Evolutionary conservation across 2,888 invertebrate genomes (phyloP), one percentile per base, ranked within the genome.

Genomic region (Zelleria hepariella): DNA sequence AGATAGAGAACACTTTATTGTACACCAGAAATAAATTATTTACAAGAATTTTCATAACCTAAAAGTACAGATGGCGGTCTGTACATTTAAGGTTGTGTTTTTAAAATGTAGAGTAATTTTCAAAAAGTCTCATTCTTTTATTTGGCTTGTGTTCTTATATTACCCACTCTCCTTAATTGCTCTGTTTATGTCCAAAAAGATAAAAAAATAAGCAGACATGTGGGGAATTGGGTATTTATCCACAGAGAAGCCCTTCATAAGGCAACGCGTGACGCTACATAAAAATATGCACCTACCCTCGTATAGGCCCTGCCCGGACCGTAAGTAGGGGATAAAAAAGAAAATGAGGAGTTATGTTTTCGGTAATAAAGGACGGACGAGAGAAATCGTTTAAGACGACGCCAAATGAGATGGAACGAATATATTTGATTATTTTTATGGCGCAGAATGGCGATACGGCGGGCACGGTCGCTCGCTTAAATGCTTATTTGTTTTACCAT

Each of bases 301-400:
- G 72, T 68, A 72, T 75, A 72, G 71, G 78, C 77, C 79, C 74
- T 77, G 71, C 77, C 71, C 77, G 72, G 77, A 80, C 76, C 73
- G 75, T 75, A 80, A 81, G 82, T 78, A 78, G 86, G 86, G 88
- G 86, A 86, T 86, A 87, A 87, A 88, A 88, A 86, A 86, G 84
- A 83, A 86, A 88, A 88, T 88, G 86, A 88, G 88, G 80, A 88
- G 88, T 88, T 88, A 88, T 88, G 86, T 86, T 87, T 86, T 87
- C 78, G 82, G 87, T 86, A 88, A 87, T 86, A 88, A 87, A 84
- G 86, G 84, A 83, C 79, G 85, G 87, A 87, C 86, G 82, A 87
- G 87, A 86, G 83, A 87, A 88, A 88, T 86, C 88, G 88, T 88
- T 88, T 88, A 88, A 88, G 87, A 86, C 79, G 80, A 79, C 77